These are phyloP conservation scores for Julus scanicus DNA, from an alignment of 2,888 invertebrate species.

Conservation along the genomic window DNA sequence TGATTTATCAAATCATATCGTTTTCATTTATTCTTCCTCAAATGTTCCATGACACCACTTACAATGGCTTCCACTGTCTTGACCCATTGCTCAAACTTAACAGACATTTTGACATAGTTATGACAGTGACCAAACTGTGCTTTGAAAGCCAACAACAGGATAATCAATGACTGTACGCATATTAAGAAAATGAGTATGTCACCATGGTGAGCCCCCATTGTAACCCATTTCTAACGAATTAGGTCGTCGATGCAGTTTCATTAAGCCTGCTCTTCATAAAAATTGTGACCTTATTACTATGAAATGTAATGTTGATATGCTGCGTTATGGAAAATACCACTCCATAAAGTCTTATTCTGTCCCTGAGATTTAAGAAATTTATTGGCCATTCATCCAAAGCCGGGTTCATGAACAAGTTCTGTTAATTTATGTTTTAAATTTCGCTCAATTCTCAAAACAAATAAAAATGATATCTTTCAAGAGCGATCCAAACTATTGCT, in stretches of 20 bases:
- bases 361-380: not conserved
- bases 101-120: not conserved
- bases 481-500: not conserved
- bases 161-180: not conserved
- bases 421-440: not conserved
- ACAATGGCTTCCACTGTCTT: not conserved
- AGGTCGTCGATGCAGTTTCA: constrained; percentile 36
- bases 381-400: not conserved
- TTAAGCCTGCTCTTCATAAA: constrained; percentile 1
- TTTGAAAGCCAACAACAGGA: not conserved
- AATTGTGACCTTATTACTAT: constrained; percentile 21
- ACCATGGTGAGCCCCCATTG: not conserved
- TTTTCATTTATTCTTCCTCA: not conserved
- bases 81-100: not conserved
- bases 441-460: not conserved
- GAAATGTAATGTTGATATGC: not conserved
- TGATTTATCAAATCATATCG: not conserved
- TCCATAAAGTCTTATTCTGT: not conserved
- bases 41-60: not conserved
- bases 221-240: constrained; percentile 36
- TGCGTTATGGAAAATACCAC: not conserved
- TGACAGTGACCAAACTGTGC: not conserved
- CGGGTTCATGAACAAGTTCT: not conserved
- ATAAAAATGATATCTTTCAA: not conserved
- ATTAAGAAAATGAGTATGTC: not conserved